Percentiles rank a stretch among this genome's conserved stretches.
phyloP scores from a whole-genome alignment of 1,140 invertebrate genomes.

The Cydia pomonella region DNA sequence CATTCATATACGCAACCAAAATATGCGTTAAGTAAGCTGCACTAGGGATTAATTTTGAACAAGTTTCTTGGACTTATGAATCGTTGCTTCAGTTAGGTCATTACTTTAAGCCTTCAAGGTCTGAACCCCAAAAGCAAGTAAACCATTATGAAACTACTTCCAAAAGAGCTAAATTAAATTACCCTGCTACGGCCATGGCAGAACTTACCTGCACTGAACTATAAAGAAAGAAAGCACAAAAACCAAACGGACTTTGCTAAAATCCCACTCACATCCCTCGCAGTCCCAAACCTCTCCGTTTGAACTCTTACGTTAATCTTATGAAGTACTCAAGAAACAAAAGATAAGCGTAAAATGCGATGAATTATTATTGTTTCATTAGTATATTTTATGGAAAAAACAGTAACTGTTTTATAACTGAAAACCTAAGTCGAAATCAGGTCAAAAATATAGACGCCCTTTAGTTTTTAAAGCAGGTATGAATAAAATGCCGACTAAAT shows the following conservation, averaged over 20 bases:
- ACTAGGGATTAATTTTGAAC: too few species aligned
- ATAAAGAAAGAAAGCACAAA: conserved; percentile 27
- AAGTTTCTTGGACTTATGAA: too few species aligned
- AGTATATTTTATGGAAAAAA: background rate
- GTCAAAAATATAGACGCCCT: too few species aligned
- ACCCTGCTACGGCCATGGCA: conserved; percentile 9
- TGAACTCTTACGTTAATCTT: conserved; percentile 33
- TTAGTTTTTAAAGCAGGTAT: too few species aligned
- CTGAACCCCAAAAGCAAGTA: too few species aligned
- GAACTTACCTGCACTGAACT: conserved; percentile 21
- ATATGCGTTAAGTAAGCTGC: too few species aligned
- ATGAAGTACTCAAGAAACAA: background rate
- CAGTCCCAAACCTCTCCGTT: conserved; percentile 30
- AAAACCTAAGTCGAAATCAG: too few species aligned
- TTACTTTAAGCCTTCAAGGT: too few species aligned
- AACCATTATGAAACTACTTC: background rate
- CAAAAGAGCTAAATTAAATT: conserved; percentile 21
- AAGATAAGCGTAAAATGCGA: background rate
- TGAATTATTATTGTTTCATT: too few species aligned
- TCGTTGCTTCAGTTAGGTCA: too few species aligned
- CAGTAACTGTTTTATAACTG: too few species aligned
- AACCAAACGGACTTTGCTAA: conserved; percentile 28
- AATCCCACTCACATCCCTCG: conserved; percentile 30
- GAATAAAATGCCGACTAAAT: too few species aligned
- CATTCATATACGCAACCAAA: background rate